phyloP scores from a whole-genome alignment of 2,888 invertebrate species.

The Pocota personata region DNA sequence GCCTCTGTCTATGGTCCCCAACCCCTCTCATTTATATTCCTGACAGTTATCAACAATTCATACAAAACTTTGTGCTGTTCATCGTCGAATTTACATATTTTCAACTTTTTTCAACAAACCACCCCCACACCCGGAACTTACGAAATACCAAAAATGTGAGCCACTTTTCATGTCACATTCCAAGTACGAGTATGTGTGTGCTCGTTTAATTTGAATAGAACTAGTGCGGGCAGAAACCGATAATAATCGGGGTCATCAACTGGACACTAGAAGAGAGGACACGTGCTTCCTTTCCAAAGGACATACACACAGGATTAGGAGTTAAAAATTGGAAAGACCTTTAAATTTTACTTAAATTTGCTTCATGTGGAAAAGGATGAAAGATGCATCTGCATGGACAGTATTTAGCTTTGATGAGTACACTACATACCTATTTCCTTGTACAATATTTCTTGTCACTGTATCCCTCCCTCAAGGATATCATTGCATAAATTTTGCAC shows the following conservation, averaged over 20 bases:
- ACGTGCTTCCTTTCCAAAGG: neutral
- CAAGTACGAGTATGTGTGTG: neutral
- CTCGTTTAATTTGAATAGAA: conserved; percentile 21
- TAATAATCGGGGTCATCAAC: conserved; percentile 40
- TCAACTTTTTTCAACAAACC: conserved; percentile 10
- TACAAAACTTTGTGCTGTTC: conserved; percentile 63
- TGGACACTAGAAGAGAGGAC: neutral
- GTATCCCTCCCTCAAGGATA: neutral
- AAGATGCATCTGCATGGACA: neutral
- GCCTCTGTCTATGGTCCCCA: neutral
- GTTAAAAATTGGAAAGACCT: conserved; percentile 2
- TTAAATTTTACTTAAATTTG: conserved; percentile 14
- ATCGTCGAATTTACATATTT: conserved; percentile 68
- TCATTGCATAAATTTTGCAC: neutral
- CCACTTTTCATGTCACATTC: conserved; percentile 9
- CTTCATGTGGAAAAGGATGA: neutral
- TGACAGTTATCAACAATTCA: conserved; percentile 68
- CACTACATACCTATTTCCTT: neutral
- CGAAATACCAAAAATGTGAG: conserved; percentile 4
- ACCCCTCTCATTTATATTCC: conserved; percentile 65
- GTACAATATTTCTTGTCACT: no score
- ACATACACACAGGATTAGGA: neutral
- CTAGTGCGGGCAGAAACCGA: conserved; percentile 10
- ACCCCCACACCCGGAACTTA: neutral
- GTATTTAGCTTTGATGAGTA: neutral